Evolutionary conservation across 2,888 invertebrate genomes (phyloP).

Genomic region (Pimpla rufipes): DNA sequence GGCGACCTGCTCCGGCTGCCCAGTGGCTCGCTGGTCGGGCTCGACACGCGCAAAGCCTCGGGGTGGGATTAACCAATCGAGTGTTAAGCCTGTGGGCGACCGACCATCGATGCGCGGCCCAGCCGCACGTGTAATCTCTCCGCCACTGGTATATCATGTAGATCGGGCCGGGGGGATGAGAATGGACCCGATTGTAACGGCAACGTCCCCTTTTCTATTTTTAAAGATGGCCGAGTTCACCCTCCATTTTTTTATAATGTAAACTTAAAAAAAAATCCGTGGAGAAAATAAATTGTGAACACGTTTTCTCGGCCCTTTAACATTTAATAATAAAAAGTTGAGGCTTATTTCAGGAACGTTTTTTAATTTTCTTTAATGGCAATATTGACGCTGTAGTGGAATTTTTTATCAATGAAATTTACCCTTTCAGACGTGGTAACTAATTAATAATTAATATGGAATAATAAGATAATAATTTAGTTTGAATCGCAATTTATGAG

Average conservation of each 20-base stretch:
- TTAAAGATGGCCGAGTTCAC: slow-evolving; percentile 13
- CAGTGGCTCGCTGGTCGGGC: slow-evolving; percentile 39
- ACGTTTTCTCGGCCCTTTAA: not conserved
- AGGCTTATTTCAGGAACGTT: not conserved
- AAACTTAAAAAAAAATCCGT: slow-evolving; percentile 20
- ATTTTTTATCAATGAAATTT: not conserved
- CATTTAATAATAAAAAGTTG: not conserved
- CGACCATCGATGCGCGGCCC: slow-evolving; percentile 49
- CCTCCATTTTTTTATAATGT: not conserved
- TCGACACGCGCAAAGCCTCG: slow-evolving; percentile 22
- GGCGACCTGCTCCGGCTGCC: slow-evolving; percentile 24
- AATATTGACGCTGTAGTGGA: too few relatives aligned
- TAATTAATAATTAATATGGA: too few relatives aligned
- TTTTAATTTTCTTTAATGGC: not conserved
- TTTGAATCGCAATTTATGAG: too few relatives aligned
- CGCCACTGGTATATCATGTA: slow-evolving; percentile 35
- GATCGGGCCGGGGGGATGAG: not conserved
- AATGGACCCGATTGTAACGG: slow-evolving; percentile 32
- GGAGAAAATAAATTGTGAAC: not conserved
- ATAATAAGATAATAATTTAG: too few relatives aligned
- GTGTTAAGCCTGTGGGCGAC: slow-evolving; percentile 57
- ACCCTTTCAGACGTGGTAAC: too few relatives aligned
- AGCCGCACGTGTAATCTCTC: slow-evolving; percentile 65
- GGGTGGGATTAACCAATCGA: slow-evolving; percentile 61
- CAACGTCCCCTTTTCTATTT: slow-evolving; percentile 41